phyloP scores from a whole-genome alignment of 2,113 vertebrate species.

The Colistium nudipinnis region DNA sequence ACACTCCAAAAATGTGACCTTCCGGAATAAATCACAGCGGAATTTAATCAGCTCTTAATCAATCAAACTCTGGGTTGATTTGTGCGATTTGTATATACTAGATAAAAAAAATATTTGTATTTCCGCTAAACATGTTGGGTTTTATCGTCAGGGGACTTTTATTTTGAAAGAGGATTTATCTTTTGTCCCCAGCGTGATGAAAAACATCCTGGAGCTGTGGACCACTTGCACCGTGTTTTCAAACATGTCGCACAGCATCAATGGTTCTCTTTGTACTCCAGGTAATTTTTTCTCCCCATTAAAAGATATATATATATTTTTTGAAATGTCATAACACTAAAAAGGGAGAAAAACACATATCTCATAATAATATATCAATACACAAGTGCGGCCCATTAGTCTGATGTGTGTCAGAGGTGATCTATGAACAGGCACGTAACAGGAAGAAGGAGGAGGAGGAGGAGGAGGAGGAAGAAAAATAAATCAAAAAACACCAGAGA shows the following conservation, averaged over 20 bases:
- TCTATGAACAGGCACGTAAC: too few relatives aligned
- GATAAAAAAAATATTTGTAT: too few relatives aligned
- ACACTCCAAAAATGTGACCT: too few relatives aligned
- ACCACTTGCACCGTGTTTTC: rapidly evolving
- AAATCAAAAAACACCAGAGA: not conserved
- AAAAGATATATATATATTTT: not conserved
- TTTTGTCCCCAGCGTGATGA: not conserved
- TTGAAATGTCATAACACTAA: not conserved
- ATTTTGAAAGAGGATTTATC: not conserved
- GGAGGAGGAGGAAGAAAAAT: not conserved
- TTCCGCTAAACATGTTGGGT: too few relatives aligned
- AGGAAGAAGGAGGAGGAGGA: too few relatives aligned
- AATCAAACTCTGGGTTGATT: too few relatives aligned
- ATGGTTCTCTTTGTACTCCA: not conserved
- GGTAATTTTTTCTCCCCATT: not conserved
- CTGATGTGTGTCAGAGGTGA: not conserved
- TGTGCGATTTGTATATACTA: too few relatives aligned
- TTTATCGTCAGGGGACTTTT: too few relatives aligned
- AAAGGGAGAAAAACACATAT: not conserved
- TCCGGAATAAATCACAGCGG: too few relatives aligned
- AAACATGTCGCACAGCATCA: not conserved
- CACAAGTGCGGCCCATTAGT: not conserved
- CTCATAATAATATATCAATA: not conserved
- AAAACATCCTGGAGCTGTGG: not conserved
- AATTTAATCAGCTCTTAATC: too few relatives aligned